A percentile compares a stretch with the other conserved stretches of the same genome.
These are phyloP conservation scores for Zelostemma sp. DNA, from an alignment of 1,140 invertebrate genomes.

Conservation along the genomic window DNA sequence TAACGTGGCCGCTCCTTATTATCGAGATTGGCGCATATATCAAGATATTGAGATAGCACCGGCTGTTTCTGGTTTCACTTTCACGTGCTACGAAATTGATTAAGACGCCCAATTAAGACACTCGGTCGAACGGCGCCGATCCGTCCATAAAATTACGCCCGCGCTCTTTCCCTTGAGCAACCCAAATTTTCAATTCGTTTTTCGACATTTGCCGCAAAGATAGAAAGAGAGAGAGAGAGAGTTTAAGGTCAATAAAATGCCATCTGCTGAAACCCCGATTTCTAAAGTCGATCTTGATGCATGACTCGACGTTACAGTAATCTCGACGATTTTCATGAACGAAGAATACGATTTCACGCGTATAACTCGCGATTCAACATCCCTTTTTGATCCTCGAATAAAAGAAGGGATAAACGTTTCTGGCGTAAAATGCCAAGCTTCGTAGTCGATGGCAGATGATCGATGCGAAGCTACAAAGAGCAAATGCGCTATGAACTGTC, in stretches of 20 bases:
- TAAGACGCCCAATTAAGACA: conserved; percentile 32
- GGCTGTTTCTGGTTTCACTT: conserved; percentile 48
- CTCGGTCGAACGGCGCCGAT: conserved; percentile 9
- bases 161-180: conserved; percentile 29
- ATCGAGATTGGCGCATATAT: conserved; percentile 44
- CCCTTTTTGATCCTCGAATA: no score
- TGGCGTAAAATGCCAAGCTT: conserved; percentile 37
- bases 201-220: background rate
- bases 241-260: conserved; percentile 53
- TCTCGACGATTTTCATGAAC: background rate
- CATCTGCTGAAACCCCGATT: conserved; percentile 12
- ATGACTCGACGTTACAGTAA: background rate
- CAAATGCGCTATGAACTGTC: no score
- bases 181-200: conserved; percentile 34
- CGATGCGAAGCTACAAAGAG: conserved; percentile 5
- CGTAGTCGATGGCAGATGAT: conserved; percentile 27
- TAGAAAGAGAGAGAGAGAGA: conserved; percentile 20
- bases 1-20: conserved; percentile 40
- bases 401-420: conserved; percentile 10
- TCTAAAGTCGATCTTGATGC: conserved; percentile 16
- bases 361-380: conserved; percentile 6
- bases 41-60: conserved; percentile 47
- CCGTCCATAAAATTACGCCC: no score
- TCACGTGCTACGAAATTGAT: conserved; percentile 48
- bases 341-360: conserved; percentile 10